phyloP scores from a whole-genome alignment of 92 coral and sea anemone species.

The Epizoanthus ramosus region DNA sequence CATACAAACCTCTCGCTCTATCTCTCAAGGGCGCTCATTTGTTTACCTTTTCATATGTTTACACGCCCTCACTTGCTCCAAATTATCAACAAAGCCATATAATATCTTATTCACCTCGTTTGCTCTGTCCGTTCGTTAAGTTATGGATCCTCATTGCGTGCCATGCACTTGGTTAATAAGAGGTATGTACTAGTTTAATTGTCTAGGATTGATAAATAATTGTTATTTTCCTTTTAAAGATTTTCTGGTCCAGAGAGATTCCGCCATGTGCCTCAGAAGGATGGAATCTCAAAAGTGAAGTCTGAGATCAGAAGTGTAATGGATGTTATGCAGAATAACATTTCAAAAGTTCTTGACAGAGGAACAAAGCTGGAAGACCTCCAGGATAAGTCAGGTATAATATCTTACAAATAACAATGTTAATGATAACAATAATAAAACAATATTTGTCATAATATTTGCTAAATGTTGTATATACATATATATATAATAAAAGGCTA shows the following conservation, averaged over 20 bases:
- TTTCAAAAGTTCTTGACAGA: conserved; percentile 92
- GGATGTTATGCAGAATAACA: conserved; percentile 90
- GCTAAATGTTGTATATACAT: too few species aligned
- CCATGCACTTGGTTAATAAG: too few species aligned
- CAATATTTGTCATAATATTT: too few species aligned
- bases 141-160: too few species aligned
- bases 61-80: too few species aligned
- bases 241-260: conserved; percentile 79
- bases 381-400: conserved; percentile 93
- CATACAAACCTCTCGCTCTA: too few species aligned
- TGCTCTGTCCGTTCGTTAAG: too few species aligned
- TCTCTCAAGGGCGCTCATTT: too few species aligned
- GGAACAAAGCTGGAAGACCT: conserved; percentile 95
- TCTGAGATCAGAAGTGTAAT: conserved; percentile 89
- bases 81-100: too few species aligned
- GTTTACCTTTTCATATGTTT: too few species aligned
- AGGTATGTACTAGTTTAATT: background rate
- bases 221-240: conserved; percentile 44
- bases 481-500: too few species aligned
- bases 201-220: background rate
- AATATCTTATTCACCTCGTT: too few species aligned
- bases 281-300: conserved; percentile 81
- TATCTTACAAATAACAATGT: background rate
- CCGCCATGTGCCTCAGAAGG: conserved; percentile 68
- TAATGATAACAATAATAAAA: background rate